Conservation (phyloP, 2,797 vertebrate genomes). For the Tapera naevia region DNA sequence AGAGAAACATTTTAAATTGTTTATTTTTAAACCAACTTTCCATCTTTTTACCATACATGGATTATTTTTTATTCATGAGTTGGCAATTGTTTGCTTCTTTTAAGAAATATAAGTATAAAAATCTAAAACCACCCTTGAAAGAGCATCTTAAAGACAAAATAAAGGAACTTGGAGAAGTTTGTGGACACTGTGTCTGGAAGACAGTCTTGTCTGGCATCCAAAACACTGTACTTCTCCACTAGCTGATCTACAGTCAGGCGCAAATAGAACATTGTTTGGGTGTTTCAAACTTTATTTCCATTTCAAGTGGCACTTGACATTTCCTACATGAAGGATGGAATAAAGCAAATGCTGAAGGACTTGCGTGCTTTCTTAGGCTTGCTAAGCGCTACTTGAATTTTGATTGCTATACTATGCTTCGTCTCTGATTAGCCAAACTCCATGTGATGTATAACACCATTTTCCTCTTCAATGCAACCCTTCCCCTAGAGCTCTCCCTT, state of each 20-base stretch:
- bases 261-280: background rate
- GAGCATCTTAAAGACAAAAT: background rate
- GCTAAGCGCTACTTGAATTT: background rate
- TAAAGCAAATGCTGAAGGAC: background rate
- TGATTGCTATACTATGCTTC: background rate
- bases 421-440: background rate
- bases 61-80: background rate
- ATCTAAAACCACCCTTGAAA: background rate
- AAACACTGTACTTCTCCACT: background rate
- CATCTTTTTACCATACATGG: background rate
- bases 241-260: background rate
- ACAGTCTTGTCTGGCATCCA: background rate
- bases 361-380: background rate
- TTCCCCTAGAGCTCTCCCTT: background rate
- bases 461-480: background rate
- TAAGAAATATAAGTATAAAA: background rate
- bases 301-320: slow-evolving; percentile 12
- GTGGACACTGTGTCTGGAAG: background rate
- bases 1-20: background rate
- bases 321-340: background rate
- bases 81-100: background rate
- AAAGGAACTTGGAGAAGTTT: background rate
- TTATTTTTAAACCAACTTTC: background rate
- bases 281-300: background rate
- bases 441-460: background rate